Base-by-base conservation (phyloP, 2,797 vertebrate genomes). In the Lepus oiostolus region DNA sequence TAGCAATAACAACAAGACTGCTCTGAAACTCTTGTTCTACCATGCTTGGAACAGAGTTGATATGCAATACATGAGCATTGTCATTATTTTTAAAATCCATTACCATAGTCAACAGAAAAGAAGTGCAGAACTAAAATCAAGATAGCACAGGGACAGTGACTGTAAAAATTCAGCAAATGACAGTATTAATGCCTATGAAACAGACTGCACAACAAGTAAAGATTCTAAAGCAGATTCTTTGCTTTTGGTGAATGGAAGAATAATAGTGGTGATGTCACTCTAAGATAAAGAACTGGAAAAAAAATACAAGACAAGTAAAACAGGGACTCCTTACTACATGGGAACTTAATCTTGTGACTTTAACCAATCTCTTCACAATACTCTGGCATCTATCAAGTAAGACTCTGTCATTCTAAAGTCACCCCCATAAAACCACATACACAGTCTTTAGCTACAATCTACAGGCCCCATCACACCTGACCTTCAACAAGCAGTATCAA, bases 81-180 rank as follows among this genome's bases (percentile, higher is more conserved):
- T 42, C 32, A 70, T 83, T 88, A 62, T 80, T 86, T 87, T 86
- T 8, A 5, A 26, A 83, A n/a, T 35, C 58, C 63, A 79, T 67
- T 22, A 67, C 68, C 84, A 52, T 0, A 88, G 47, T 65, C 76
- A 94, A 67, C 7, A 85, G 32, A 32, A 91, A 94, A 70, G 58
- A 60, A 94, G 76, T 84, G 28, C 42, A 81, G 62, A 93, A 80
- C 0, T 47, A 89, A 94, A 62, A 21, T 12, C 86, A 50, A 82
- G 32, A 26, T 0, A 81, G 72, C 54, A n/a, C 26, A 95, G 54
- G 54, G 54, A 58, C 54, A 93, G 93, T 22, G 21, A 50, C 21
- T 52, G 7, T 35, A 38, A 24, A 85, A 90, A 84, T 81, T 67
- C 58, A 93, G 63, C 24, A 30, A 54, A 79, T 30, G 76, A 26